These are phyloP conservation scores for Pitangus sulphuratus DNA, from an alignment of 2,797 vertebrate genomes.

Conservation along the genomic window DNA sequence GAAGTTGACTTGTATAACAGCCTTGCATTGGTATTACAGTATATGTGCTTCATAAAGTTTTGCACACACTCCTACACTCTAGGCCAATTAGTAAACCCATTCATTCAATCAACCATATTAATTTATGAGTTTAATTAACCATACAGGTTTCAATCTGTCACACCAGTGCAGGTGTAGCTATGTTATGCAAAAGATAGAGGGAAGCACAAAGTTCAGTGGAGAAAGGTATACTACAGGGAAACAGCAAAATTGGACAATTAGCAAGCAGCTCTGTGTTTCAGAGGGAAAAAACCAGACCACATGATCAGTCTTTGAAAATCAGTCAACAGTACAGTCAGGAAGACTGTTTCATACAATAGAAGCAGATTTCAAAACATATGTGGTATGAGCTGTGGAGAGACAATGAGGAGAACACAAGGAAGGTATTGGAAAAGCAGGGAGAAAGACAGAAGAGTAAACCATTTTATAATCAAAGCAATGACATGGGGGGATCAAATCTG, in stretches of 20 bases:
- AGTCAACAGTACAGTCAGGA: neutral
- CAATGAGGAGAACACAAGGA: neutral
- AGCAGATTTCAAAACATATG: neutral
- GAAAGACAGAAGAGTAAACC: neutral
- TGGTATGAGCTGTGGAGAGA: neutral
- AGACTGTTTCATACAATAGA: neutral
- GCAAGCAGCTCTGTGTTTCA: neutral
- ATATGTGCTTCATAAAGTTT: neutral
- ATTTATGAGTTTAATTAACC: neutral
- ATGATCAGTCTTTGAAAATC: neutral
- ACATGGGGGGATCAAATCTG: neutral
- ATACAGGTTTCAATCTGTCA: neutral
- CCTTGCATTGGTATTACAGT: neutral
- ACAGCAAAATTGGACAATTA: neutral
- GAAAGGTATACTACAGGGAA: neutral
- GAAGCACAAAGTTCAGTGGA: neutral
- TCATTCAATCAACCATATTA: neutral
- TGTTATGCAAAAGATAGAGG: neutral
- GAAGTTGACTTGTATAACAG: neutral
- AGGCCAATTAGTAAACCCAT: neutral
- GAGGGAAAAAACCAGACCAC: accelerated
- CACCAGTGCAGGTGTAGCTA: neutral
- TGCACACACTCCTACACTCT: neutral
- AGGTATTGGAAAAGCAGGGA: neutral
- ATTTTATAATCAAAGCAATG: neutral